Evolutionary conservation across 2,113 vertebrate species (phyloP).

Genomic region (Zosterops pallidus): DNA sequence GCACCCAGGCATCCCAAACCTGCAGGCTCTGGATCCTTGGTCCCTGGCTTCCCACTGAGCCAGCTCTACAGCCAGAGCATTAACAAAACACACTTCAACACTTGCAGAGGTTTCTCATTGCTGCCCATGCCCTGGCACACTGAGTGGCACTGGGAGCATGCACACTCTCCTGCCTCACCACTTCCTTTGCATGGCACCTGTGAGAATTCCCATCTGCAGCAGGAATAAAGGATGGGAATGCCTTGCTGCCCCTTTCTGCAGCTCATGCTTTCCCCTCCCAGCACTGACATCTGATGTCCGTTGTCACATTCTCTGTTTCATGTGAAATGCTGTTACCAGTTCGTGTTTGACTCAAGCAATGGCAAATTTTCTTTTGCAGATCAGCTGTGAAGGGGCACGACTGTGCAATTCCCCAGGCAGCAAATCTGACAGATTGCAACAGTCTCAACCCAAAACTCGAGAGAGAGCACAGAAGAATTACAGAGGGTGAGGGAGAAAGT

Average conservation of each 20-base stretch:
- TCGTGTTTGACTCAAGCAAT: slow-evolving; percentile 19
- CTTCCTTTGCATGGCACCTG: rapidly evolving
- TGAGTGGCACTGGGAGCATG: rapidly evolving
- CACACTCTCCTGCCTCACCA: rapidly evolving
- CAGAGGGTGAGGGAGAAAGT: slow-evolving; percentile 19
- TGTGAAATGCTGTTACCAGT: slow-evolving; percentile 47
- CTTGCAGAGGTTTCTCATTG: background rate
- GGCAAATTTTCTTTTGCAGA: slow-evolving; percentile 48
- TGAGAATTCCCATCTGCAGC: background rate
- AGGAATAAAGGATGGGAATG: background rate
- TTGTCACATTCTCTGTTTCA: slow-evolving; percentile 17
- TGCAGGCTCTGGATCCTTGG: rapidly evolving
- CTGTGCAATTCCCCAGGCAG: slow-evolving; percentile 48
- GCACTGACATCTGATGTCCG: slow-evolving; percentile 23
- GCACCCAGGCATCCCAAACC: background rate
- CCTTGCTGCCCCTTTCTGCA: background rate
- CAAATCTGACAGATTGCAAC: slow-evolving; percentile 43
- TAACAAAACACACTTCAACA: rapidly evolving
- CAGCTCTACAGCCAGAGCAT: background rate
- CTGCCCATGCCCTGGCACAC: background rate
- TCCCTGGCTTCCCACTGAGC: background rate
- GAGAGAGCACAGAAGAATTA: background rate
- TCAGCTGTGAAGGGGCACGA: slow-evolving; percentile 54
- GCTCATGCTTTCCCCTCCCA: background rate
- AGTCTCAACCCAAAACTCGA: slow-evolving; percentile 13